phyloP scores from a whole-genome alignment of 2,888 invertebrate genomes.

The Calameuta pallipes region DNA sequence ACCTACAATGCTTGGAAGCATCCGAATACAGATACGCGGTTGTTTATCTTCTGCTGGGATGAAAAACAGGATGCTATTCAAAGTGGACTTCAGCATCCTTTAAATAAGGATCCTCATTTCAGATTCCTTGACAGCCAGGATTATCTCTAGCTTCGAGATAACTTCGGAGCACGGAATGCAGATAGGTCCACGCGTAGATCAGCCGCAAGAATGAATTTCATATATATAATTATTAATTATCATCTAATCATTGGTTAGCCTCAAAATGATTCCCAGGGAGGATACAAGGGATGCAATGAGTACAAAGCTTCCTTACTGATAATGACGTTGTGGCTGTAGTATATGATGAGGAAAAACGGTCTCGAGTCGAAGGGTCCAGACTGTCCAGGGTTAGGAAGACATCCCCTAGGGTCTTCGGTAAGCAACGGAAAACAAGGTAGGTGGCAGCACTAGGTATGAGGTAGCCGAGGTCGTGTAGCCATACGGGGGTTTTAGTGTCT shows the following conservation, averaged over 20 bases:
- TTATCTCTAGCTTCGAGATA: background rate
- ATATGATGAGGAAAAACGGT: background rate
- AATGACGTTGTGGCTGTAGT: background rate
- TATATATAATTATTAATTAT: background rate
- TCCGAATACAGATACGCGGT: background rate
- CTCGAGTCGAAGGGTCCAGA: background rate
- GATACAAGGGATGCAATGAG: background rate
- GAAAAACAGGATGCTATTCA: background rate
- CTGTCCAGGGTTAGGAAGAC: background rate
- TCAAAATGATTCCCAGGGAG: background rate
- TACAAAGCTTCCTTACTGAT: background rate
- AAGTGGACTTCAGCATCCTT: background rate
- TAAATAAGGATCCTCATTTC: background rate
- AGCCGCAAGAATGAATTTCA: background rate
- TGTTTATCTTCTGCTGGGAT: background rate
- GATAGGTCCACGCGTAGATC: background rate
- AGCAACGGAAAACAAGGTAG: background rate
- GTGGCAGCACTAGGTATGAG: background rate
- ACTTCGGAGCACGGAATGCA: background rate
- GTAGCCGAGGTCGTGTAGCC: background rate
- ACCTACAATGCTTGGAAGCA: background rate
- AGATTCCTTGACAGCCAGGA: background rate
- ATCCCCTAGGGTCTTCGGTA: background rate
- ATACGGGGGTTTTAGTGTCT: constrained; percentile 59
- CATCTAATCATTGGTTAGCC: background rate